These are phyloP conservation scores for Ommatoiulus sabulosus DNA, from an alignment of 2,888 invertebrate species.

Conservation along the genomic window DNA sequence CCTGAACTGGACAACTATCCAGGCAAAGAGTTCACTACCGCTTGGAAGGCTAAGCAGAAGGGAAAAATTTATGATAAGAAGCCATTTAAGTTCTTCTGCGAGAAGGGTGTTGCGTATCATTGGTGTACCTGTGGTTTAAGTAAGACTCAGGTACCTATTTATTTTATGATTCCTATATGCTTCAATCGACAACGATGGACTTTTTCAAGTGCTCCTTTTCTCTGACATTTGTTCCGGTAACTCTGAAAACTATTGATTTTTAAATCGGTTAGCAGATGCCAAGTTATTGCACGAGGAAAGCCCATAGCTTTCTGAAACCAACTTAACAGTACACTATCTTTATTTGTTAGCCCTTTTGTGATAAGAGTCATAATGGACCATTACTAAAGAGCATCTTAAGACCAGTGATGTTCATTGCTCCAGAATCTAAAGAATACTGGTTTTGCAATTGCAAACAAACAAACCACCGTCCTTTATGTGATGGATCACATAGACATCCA, in stretches of 20 bases:
- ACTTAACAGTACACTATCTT: neutral
- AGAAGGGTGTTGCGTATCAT: conserved; percentile 80
- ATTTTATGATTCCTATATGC: neutral
- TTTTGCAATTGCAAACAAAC: conserved; percentile 99
- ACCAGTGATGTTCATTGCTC: conserved; percentile 86
- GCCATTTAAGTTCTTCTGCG: conserved; percentile 82
- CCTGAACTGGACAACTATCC: conserved; percentile 55
- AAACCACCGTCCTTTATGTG: conserved; percentile 92
- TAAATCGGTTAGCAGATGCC: no score
- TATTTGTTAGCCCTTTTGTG: conserved; percentile 87
- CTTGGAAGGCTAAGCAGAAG: conserved; percentile 69
- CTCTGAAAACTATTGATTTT: no score
- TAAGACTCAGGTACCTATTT: conserved; percentile 74
- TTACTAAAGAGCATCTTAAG: conserved; percentile 80
- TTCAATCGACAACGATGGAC: no score
- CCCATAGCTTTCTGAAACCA: neutral
- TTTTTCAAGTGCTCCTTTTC: no score
- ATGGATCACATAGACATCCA: conserved; percentile 88
- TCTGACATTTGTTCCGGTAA: no score
- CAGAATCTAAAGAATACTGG: conserved; percentile 92
- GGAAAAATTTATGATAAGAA: conserved; percentile 88
- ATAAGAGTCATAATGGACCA: conserved; percentile 86
- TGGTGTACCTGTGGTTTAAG: conserved; percentile 98
- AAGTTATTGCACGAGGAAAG: no score
- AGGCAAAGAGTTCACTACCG: conserved; percentile 56